These are phyloP conservation scores for Lamprotornis superbus DNA, from an alignment of 2,113 vertebrate genomes.

Conservation along the genomic window DNA sequence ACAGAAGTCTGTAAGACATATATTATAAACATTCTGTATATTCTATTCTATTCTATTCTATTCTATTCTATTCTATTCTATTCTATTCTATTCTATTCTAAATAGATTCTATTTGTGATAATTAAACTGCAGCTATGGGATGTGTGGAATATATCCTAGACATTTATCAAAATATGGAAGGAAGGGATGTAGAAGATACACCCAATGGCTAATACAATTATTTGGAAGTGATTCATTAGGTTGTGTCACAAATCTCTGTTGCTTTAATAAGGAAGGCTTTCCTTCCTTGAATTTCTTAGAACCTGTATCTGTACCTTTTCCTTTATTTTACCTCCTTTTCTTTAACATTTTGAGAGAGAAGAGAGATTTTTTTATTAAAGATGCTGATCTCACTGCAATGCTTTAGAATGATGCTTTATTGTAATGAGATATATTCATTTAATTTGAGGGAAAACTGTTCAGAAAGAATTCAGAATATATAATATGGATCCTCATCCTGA, in stretches of 20 bases:
- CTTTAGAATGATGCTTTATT: neutral
- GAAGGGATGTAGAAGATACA: neutral
- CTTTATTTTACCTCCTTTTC: neutral
- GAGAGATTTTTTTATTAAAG: neutral
- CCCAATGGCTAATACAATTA: neutral
- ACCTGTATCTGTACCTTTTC: neutral
- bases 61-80: too few relatives aligned
- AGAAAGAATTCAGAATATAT: neutral
- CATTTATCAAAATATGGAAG: neutral
- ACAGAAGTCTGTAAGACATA: neutral
- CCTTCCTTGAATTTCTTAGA: neutral
- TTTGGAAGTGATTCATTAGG: neutral
- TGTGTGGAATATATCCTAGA: neutral
- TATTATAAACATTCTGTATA: neutral
- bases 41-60: too few relatives aligned
- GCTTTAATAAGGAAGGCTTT: neutral
- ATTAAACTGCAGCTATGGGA: neutral
- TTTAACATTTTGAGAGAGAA: neutral
- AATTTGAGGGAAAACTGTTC: neutral
- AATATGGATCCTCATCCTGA: neutral
- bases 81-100: too few relatives aligned
- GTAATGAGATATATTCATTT: neutral
- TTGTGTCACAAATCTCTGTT: neutral
- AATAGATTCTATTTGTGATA: neutral
- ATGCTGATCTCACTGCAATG: neutral